phyloP scores from a whole-genome alignment of 2,888 invertebrate species.

The Folsomia candida region DNA sequence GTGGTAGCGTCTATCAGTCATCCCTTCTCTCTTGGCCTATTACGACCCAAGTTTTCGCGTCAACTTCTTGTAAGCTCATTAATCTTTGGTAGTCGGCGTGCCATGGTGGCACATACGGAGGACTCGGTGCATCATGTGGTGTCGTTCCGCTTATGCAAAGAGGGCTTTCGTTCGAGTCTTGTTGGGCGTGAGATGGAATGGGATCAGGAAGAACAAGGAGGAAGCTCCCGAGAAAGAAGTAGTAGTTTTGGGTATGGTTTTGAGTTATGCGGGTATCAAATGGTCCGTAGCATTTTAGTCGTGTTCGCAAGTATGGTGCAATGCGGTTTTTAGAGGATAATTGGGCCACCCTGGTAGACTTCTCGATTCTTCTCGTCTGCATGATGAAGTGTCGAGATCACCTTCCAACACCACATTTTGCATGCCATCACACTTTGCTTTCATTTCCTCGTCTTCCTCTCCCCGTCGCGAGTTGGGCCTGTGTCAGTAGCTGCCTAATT shows the following conservation, averaged over 20 bases:
- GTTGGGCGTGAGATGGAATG: background rate
- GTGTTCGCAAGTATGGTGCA: slow-evolving; percentile 51
- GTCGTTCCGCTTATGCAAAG: slow-evolving; percentile 16
- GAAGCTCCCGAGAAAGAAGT: slow-evolving; percentile 1
- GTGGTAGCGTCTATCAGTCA: too few relatives aligned
- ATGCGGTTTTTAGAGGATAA: slow-evolving; percentile 50
- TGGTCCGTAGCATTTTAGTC: slow-evolving; percentile 50
- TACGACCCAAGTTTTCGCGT: background rate
- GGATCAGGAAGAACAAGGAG: background rate
- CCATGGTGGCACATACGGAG: background rate
- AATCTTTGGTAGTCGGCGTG: background rate
- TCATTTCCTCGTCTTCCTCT: background rate
- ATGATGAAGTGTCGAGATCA: slow-evolving; percentile 52
- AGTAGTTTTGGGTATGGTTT: slow-evolving; percentile 17
- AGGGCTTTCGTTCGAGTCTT: slow-evolving; percentile 15
- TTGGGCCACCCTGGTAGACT: slow-evolving; percentile 52
- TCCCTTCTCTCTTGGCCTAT: background rate
- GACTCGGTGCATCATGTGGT: slow-evolving; percentile 7
- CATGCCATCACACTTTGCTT: slow-evolving; percentile 50
- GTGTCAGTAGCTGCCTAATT: too few relatives aligned
- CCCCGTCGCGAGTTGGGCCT: background rate
- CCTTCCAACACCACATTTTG: slow-evolving; percentile 51
- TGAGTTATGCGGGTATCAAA: slow-evolving; percentile 49
- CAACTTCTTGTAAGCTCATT: background rate
- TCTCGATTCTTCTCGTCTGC: too few relatives aligned